These are phyloP conservation scores for Nyctalus aviator DNA, from an alignment of 2,797 vertebrate species.

Conservation along the genomic window DNA sequence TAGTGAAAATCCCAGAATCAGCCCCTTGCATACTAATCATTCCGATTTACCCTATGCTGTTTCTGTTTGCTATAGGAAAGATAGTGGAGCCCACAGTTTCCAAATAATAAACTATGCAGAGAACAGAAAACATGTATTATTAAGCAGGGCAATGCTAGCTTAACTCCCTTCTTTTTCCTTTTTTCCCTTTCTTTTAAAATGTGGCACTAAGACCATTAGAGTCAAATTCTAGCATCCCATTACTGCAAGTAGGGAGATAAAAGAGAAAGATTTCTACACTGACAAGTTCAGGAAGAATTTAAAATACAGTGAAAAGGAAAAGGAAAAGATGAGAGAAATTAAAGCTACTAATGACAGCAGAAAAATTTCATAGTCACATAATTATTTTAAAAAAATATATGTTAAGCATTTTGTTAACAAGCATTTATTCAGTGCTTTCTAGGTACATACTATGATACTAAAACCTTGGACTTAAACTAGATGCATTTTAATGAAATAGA, in stretches of 20 bases:
- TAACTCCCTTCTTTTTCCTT: constrained; percentile 17
- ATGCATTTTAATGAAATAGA: neutral
- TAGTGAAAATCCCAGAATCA: constrained; percentile 66
- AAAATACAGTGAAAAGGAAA: constrained; percentile 32
- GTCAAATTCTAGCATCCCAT: constrained; percentile 54
- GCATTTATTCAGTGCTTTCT: constrained; percentile 8
- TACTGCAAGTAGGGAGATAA: neutral
- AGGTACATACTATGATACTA: neutral
- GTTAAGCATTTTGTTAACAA: constrained; percentile 20
- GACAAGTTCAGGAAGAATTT: constrained; percentile 50
- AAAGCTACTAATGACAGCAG: neutral
- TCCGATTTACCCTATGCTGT: constrained; percentile 52
- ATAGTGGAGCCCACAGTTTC: constrained; percentile 19
- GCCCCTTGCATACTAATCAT: constrained; percentile 78
- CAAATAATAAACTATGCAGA: constrained; percentile 68
- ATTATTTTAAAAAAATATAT: neutral
- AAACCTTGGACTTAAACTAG: neutral
- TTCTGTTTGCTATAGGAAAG: constrained; percentile 55
- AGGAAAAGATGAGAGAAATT: neutral
- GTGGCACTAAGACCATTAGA: constrained; percentile 38
- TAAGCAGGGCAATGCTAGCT: constrained; percentile 46
- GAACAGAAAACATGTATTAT: constrained; percentile 63
- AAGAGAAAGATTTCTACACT: constrained; percentile 56
- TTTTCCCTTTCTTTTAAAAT: constrained; percentile 63
- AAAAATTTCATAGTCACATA: neutral